Percentiles rank a stretch among this genome's conserved stretches.
phyloP scores from a whole-genome alignment of 2,113 vertebrate genomes.

The Phalacrocorax brasilianus region DNA sequence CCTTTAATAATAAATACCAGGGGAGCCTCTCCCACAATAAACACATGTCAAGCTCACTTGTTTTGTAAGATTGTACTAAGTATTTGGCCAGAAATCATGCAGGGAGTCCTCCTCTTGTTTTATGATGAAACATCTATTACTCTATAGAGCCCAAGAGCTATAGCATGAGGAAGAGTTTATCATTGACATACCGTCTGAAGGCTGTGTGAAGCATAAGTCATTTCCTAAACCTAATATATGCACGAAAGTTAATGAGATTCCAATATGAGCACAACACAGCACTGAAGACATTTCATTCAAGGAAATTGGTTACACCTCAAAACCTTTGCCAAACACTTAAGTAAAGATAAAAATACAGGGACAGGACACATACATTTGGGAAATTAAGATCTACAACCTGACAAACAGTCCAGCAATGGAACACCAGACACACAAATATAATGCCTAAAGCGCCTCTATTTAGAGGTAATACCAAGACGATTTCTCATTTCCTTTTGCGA shows the following conservation, averaged over 20 bases:
- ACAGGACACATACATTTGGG: neutral
- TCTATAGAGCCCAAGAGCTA: neutral
- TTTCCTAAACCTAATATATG: neutral
- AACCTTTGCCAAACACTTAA: neutral
- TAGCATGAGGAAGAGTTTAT: neutral
- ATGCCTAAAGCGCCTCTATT: neutral
- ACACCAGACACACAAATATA: neutral
- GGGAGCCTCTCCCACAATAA: neutral
- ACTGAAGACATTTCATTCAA: neutral
- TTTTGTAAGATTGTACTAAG: neutral
- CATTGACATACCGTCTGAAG: neutral
- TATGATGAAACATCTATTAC: neutral
- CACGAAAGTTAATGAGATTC: neutral
- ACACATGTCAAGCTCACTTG: neutral
- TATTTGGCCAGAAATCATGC: neutral
- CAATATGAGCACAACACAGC: neutral
- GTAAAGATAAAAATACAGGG: neutral
- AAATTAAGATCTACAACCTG: neutral
- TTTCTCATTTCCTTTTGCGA: neutral
- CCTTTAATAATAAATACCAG: neutral
- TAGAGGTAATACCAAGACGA: neutral
- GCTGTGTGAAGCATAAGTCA: neutral
- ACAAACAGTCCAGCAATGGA: neutral
- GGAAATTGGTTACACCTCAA: neutral
- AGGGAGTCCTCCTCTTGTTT: neutral